Base-by-base conservation (phyloP, 1,140 invertebrate genomes). In the Caenorhabditis remanei region DNA sequence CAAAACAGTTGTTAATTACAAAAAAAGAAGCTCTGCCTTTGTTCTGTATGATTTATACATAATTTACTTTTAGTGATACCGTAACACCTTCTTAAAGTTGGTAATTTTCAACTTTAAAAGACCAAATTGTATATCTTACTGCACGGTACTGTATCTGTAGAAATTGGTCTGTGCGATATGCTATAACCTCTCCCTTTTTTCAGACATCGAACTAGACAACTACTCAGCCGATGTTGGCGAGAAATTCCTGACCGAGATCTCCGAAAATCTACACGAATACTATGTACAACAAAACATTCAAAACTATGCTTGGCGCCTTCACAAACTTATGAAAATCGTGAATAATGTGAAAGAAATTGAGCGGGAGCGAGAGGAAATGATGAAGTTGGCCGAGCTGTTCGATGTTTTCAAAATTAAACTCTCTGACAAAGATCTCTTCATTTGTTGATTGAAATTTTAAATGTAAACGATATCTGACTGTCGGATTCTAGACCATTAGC, bases 301-400 rank as follows among this genome's bases (percentile, higher is more conserved):
- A 79, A 79, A 79, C 71, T 79, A 79, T 46, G 71, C 71, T 1
- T 79, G 71, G 71, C 71, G 71, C 19, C 71, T 79, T 24, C 71
- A 79, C 11, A 50, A 43, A 11, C 43, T 79, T 7, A 79, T 79
- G 71, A 79, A 79, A 79, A 79, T 79, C 9, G 71, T 79, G 71
- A 79, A 79, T 41, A 79, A 79, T n/a, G 71, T 79, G 32, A 79
- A 79, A 32, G 71, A 79, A 53, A 79, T 79, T 46, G 71, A 79
- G 14, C 43, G 71, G n/a, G 71, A 79, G 21, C 43, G 71, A 4
- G 71, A 79, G 71, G 71, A 79, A n/a, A 79, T 79, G 46, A 79
- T 79, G 71, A 79, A 79, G 71, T 24, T 79, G 4, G 71, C 71
- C 71, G 71, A 79, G n/a, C 46, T 79, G 43, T 79, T 79, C n/a